A percentile compares a stretch with the other conserved stretches of the same genome.
phyloP scores from a whole-genome alignment of 2,888 invertebrate species.

The Acrocyrtus sp. region DNA sequence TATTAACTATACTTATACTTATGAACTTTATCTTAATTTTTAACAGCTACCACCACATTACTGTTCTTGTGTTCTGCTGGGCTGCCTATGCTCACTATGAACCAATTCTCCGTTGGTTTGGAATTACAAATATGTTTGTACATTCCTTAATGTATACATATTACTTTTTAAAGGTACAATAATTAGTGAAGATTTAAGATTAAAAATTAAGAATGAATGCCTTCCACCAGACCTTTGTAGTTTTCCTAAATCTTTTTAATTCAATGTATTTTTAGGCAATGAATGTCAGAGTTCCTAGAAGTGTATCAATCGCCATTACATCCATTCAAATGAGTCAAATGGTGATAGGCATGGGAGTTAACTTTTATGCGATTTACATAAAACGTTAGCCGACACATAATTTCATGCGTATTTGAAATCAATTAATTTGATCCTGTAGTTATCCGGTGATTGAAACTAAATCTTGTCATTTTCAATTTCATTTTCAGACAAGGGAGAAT shows the following conservation, averaged over 20 bases:
- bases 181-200: background rate
- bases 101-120: slow-evolving; percentile 51
- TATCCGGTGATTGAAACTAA: too few species aligned
- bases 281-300: slow-evolving; percentile 22
- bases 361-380: slow-evolving; percentile 40
- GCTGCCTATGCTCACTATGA: slow-evolving; percentile 39
- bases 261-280: slow-evolving; percentile 38
- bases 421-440: too few species aligned
- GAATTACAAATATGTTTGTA: slow-evolving; percentile 44
- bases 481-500: slow-evolving; percentile 35
- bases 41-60: slow-evolving; percentile 51
- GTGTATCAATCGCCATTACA: slow-evolving; percentile 42
- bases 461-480: background rate
- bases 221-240: background rate
- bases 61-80: slow-evolving; percentile 46
- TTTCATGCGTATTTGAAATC: too few species aligned
- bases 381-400: slow-evolving; percentile 33
- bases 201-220: too few species aligned
- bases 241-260: background rate
- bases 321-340: slow-evolving; percentile 49
- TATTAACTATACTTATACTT: too few species aligned
- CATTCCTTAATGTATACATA: slow-evolving; percentile 50
- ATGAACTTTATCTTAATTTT: too few species aligned
- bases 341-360: slow-evolving; percentile 37
- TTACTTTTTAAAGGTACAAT: slow-evolving; percentile 39